Conservation (phyloP, 1,140 invertebrate species). For the Drosophila chauvacae region DNA sequence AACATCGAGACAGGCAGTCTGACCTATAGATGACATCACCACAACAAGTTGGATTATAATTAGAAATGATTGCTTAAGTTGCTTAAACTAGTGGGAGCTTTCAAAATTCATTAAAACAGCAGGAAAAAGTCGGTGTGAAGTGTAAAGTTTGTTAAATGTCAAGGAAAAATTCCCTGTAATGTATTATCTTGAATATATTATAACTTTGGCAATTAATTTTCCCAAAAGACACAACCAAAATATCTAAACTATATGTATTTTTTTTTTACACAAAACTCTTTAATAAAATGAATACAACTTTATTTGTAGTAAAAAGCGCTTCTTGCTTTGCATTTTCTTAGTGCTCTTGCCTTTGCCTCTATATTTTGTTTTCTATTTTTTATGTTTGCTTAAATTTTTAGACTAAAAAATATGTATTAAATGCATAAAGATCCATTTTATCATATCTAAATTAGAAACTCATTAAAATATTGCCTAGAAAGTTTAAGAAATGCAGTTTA, state of each 20-base stretch:
- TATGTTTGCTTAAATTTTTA: background rate
- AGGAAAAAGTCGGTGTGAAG: no score
- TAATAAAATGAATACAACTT: background rate
- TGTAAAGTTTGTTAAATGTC: background rate
- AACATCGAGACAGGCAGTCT: constrained; percentile 8
- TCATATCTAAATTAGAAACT: background rate
- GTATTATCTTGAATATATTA: background rate
- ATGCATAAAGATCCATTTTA: background rate
- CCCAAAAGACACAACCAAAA: no score
- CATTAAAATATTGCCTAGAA: background rate
- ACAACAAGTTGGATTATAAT: constrained; percentile 41
- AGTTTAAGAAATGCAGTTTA: background rate
- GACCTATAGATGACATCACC: constrained; percentile 41
- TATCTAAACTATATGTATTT: background rate
- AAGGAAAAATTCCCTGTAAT: accelerated
- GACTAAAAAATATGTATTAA: background rate
- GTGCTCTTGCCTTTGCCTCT: background rate
- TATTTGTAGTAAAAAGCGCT: background rate
- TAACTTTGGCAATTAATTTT: background rate
- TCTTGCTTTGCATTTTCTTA: background rate
- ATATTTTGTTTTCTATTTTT: background rate
- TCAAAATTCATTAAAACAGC: background rate
- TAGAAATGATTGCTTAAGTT: constrained; percentile 40
- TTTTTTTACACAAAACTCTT: background rate
- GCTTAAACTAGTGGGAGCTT: background rate